A percentile compares a stretch with the other conserved stretches of the same genome.
Conservation (phyloP, 2,888 invertebrate species). For the Steinernema hermaphroditum region DNA sequence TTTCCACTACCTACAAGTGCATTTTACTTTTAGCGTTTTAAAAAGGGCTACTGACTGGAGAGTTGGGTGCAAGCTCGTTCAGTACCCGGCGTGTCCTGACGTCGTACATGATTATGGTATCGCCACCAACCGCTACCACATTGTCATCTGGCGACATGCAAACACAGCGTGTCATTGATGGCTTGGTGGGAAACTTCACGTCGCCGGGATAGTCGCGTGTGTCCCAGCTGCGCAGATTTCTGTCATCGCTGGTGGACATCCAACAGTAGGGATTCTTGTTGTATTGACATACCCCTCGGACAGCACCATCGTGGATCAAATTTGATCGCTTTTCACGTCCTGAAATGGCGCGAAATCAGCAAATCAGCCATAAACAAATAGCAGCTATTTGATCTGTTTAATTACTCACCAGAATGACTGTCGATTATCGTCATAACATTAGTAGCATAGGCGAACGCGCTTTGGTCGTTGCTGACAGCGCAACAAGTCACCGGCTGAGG, state of each 20-base stretch:
- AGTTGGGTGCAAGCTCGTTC: background rate
- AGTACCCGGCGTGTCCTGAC: background rate
- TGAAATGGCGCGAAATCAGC: background rate
- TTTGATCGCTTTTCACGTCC: conserved; percentile 21
- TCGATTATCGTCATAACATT: conserved; percentile 26
- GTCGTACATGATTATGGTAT: background rate
- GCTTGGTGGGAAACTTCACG: conserved; percentile 17
- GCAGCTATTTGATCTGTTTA: too few species aligned
- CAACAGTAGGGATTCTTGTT: conserved; percentile 28
- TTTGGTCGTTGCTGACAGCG: conserved; percentile 18
- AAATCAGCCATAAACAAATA: too few species aligned
- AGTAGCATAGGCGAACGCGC: conserved; percentile 1
- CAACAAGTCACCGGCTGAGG: background rate
- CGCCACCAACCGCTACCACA: background rate
- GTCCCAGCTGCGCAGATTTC: conserved; percentile 8
- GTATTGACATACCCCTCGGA: conserved; percentile 19
- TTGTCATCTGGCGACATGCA: conserved; percentile 28
- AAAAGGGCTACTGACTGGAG: background rate
- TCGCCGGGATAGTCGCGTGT: conserved; percentile 2
- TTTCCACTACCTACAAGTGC: background rate
- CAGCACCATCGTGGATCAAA: conserved; percentile 7
- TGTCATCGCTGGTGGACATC: conserved; percentile 14
- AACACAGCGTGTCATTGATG: background rate
- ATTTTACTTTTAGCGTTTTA: too few species aligned
- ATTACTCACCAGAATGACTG: background rate